Evolutionary conservation across 1,140 invertebrate species (phyloP), one percentile per base, ranked within the genome.

Genomic region (Bombus cullumanus): DNA sequence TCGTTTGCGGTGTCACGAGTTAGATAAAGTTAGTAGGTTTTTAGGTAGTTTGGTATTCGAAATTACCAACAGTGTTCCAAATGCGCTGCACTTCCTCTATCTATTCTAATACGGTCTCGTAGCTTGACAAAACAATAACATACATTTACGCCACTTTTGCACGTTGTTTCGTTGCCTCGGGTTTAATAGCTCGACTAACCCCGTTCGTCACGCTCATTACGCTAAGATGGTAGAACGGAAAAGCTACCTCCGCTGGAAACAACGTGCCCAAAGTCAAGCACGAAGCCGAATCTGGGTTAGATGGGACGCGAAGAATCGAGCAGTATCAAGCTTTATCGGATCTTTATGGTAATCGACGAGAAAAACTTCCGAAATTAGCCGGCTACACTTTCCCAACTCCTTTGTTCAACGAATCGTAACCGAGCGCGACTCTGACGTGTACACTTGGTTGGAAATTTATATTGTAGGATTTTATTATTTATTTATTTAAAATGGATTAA

Each of bases 311-410:
- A 80, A 39, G 37, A 57, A 81, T 72, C 39, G n/a, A 31, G 47
- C 79, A 57, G 31, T 41, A 72, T 31, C 64, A 6, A 8, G 31
- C 5, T 80, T 41, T 57, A 80, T 71, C 28, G 68, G 22, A 41
- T 72, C 47, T 81, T 57, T 72, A 72, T 81, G 79, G 2, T 72
- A 81, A 59, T 81, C 15, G 10, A 53, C n/a, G 41, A 13, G 13
- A n/a, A 31, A 39, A 69, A 66, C 39, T 80, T 53, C 0, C 31
- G 34, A 71, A 80, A 74, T 74, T 25, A 72, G 39, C 8, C 6
- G 34, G 25, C 2, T 12, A 37, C 4, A 6, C 1, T 25, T 9
- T 22, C 15, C 15, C 9, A 31, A 34, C 13, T 37, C 37, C 13
- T 43, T 64, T 82, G 37, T 57, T 22, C 79, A 25, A 15, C 22